Percentiles rank a stretch among this genome's conserved stretches.
These are phyloP conservation scores for Drosophila parabipectinata DNA, from an alignment of 1,140 invertebrate genomes.

Conservation along the genomic window DNA sequence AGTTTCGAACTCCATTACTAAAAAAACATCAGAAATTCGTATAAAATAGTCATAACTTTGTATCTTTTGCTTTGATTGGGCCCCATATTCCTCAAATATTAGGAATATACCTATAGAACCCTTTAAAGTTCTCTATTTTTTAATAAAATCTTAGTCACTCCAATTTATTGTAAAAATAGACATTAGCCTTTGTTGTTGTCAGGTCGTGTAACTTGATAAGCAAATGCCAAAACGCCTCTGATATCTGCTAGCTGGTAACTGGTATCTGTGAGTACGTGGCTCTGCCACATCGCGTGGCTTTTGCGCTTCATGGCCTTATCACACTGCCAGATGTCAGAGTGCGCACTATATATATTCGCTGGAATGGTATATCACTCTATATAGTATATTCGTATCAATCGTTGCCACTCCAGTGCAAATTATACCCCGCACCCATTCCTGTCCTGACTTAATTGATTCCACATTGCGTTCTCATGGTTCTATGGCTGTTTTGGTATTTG, in stretches of 20 bases:
- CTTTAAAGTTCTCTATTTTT: not conserved
- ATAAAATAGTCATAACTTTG: no score
- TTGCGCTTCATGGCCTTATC: slow-evolving; percentile 15
- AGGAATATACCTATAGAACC: no score
- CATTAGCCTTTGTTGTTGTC: slow-evolving; percentile 1
- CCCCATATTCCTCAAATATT: no score
- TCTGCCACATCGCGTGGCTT: slow-evolving; percentile 26
- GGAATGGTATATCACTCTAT: slow-evolving; percentile 13
- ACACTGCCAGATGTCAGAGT: slow-evolving; percentile 29
- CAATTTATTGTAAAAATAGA: not conserved
- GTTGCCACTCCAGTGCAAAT: not conserved
- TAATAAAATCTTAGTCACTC: not conserved
- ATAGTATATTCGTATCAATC: slow-evolving; percentile 9
- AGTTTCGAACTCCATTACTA: not conserved
- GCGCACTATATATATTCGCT: slow-evolving; percentile 3
- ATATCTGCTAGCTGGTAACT: slow-evolving; percentile 8
- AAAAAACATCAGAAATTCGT: no score
- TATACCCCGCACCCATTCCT: slow-evolving; percentile 4
- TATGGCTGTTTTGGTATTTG: not conserved
- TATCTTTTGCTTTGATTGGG: no score
- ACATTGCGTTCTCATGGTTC: slow-evolving; percentile 31
- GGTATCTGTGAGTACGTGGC: slow-evolving; percentile 26
- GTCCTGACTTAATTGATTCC: slow-evolving; percentile 46
- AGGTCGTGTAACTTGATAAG: slow-evolving; percentile 27
- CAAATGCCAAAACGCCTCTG: slow-evolving; percentile 22